These are phyloP conservation scores for Takifugu rubripes DNA, from an alignment of 2,797 vertebrate genomes.

Conservation along the genomic window DNA sequence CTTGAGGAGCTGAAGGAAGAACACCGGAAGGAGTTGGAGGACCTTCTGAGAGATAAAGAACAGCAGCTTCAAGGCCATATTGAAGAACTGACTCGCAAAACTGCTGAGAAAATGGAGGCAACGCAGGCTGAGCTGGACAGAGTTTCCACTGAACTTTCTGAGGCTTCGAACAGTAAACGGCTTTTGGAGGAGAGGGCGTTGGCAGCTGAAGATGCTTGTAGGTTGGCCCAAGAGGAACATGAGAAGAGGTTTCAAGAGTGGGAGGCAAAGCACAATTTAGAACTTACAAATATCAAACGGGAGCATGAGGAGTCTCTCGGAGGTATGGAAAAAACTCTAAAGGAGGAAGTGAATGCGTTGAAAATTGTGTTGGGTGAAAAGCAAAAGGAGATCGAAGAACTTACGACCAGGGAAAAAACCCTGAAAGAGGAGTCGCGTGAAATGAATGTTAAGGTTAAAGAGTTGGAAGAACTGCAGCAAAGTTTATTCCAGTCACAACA, in stretches of 20 bases:
- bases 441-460: constrained; percentile 66
- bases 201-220: constrained; percentile 56
- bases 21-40: constrained; percentile 74
- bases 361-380: constrained; percentile 81
- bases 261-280: constrained; percentile 69
- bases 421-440: constrained; percentile 72
- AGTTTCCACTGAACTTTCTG: constrained; percentile 81
- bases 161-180: constrained; percentile 74
- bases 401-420: constrained; percentile 60
- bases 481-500: constrained; percentile 65
- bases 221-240: constrained; percentile 68
- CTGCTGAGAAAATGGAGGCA: constrained; percentile 85
- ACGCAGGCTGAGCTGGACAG: constrained; percentile 89
- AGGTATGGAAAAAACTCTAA: constrained; percentile 78
- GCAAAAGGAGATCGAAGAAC: constrained; percentile 75
- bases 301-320: constrained; percentile 77
- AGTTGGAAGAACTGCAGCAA: constrained; percentile 75
- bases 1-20: constrained; percentile 78
- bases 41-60: constrained; percentile 84
- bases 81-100: constrained; percentile 91
- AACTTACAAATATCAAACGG: constrained; percentile 74
- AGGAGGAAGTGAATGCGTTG: constrained; percentile 82
- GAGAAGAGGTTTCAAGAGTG: constrained; percentile 78
- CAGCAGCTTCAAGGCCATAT: constrained; percentile 81
- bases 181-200: constrained; percentile 80